Conservation (phyloP, 2,888 invertebrate species). For the Leptinotarsa tumamoca region DNA sequence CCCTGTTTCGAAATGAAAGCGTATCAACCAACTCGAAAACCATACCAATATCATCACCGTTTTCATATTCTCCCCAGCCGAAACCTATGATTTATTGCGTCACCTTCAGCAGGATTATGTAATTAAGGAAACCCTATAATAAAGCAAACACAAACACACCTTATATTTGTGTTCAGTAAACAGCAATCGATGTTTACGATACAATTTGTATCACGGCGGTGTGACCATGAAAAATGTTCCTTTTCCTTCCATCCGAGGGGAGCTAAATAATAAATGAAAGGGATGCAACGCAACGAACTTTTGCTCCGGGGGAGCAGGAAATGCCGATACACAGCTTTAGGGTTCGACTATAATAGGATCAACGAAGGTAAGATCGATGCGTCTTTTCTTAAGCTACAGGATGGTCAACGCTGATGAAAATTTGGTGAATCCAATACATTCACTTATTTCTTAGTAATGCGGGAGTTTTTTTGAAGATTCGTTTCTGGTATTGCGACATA, state of each 20-base stretch:
- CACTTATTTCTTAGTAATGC: background rate
- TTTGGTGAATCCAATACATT: background rate
- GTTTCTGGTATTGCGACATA: background rate
- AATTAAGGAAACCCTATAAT: conserved; percentile 20
- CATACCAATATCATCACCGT: conserved; percentile 6
- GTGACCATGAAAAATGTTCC: conserved; percentile 55
- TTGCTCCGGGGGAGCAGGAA: conserved; percentile 44
- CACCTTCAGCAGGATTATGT: conserved; percentile 22
- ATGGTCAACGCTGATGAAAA: conserved; percentile 7
- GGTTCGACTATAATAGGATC: conserved; percentile 45
- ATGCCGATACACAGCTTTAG: conserved; percentile 46
- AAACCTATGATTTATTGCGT: conserved; percentile 10
- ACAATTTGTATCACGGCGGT: conserved; percentile 52
- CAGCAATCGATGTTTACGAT: conserved; percentile 48
- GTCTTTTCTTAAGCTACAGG: conserved; percentile 38
- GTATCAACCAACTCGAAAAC: background rate
- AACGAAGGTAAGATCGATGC: conserved; percentile 45
- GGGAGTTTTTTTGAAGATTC: background rate
- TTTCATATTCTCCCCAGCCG: conserved; percentile 14
- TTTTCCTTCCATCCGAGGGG: conserved; percentile 48
- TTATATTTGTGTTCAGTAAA: conserved; percentile 22
- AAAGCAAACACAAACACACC: conserved; percentile 20
- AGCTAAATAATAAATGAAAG: conserved; percentile 57
- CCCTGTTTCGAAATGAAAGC: background rate
- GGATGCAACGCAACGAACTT: conserved; percentile 47